Base-by-base conservation (phyloP, 2,113 vertebrate genomes). In the Xyliphius kryptos region DNA sequence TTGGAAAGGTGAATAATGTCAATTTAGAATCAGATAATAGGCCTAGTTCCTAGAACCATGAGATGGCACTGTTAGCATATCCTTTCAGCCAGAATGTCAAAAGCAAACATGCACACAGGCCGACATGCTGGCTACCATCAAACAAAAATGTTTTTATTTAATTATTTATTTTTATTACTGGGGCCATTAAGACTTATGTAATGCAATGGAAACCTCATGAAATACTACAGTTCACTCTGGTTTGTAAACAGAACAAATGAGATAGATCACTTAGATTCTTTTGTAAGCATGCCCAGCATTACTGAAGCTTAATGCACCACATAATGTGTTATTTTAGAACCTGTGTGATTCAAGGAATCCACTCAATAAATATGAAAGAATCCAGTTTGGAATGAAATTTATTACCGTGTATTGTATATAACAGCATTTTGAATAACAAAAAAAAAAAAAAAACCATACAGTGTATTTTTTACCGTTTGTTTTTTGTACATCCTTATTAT, bases 11-110 rank as follows among this genome's bases (percentile, higher is more conserved):
- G 4, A 20, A 38, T 38, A 26, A 20, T 50, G 20, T 36, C 36
- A 8, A 8, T 55, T 5, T 2, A 13, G 6, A 59, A 60, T 2
- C 9, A 15, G 56, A 58, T 32, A 32, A 32, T 32, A 32, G 26
- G 2, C 26, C 13, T 62, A 50, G 54, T 63, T n/a, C 43, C 63
- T 17, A 32, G 32, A 37, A 19, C 84, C 85, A 87, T 80, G 56
- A 82, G 87, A 80, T 87, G 87, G 85, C 83, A 87, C 82, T 85
- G 75, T 86, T 83, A 77, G 62, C 84, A 82, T 83, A 72, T 78
- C 70, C 69, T 81, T 76, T 49, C 61, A 57, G 55, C 15, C 19
- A 6, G 43, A 3, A 12, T 36, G 21, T 32, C 36, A 51, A 36
- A 37, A 21, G 26, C 21, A 57, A 15, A 43, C 54, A 46, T 48